Percentiles rank a stretch among this genome's conserved stretches.
phyloP scores from a whole-genome alignment of 1,140 invertebrate genomes.

The Lasioglossum albipes region DNA sequence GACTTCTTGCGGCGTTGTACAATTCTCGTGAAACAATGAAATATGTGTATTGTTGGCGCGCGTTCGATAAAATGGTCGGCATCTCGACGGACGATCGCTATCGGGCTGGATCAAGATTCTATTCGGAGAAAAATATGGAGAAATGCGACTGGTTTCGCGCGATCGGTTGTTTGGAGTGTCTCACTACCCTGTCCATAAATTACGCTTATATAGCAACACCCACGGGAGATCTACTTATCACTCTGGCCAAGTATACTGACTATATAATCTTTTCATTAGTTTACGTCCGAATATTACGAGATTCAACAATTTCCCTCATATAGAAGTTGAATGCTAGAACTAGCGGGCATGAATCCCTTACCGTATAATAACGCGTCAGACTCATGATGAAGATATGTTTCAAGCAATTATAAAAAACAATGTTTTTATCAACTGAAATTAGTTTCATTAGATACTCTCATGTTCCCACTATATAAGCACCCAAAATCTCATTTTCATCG shows the following conservation, averaged over 20 bases:
- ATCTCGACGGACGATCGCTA: slow-evolving; percentile 19
- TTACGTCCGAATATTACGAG: too few species aligned
- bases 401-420: too few species aligned
- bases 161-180: slow-evolving; percentile 49
- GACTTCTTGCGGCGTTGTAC: slow-evolving; percentile 49
- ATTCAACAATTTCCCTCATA: too few species aligned
- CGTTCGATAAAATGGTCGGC: slow-evolving; percentile 50
- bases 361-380: too few species aligned
- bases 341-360: too few species aligned
- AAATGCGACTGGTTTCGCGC: slow-evolving; percentile 54
- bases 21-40: slow-evolving; percentile 59
- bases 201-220: slow-evolving; percentile 60
- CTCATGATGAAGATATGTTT: too few species aligned
- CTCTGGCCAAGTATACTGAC: slow-evolving; percentile 49
- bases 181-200: slow-evolving; percentile 57
- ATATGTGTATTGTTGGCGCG: slow-evolving; percentile 57
- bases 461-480: too few species aligned
- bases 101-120: slow-evolving; percentile 22
- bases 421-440: too few species aligned
- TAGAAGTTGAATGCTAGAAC: too few species aligned
- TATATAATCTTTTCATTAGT: neutral
- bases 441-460: too few species aligned
- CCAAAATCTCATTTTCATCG: too few species aligned
- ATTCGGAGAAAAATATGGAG: slow-evolving; percentile 27
- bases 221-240: slow-evolving; percentile 54